phyloP scores from a whole-genome alignment of 1,140 invertebrate species.

The Leguminivora glycinivorella region DNA sequence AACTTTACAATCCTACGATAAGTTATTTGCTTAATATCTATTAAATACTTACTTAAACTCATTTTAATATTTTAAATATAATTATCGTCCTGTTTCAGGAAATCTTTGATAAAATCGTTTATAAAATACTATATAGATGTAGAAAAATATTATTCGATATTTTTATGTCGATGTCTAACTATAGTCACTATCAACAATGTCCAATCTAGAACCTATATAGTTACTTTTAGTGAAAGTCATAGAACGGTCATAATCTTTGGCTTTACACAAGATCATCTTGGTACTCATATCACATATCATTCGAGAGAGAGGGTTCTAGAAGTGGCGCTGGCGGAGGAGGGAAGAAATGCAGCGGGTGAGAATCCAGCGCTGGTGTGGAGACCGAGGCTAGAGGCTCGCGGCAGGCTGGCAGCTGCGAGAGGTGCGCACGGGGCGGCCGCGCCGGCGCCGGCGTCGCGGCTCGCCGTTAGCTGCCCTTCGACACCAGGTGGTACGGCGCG shows the following conservation, averaged over 20 bases:
- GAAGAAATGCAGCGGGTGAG: conserved; percentile 45
- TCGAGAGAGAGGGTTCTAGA: conserved; percentile 40
- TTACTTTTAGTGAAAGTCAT: conserved; percentile 23
- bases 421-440: conserved; percentile 42
- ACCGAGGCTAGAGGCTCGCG: conserved; percentile 23
- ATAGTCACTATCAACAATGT: conserved; percentile 33
- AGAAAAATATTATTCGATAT: conserved; percentile 38
- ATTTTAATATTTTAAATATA: conserved; percentile 21
- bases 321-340: conserved; percentile 42
- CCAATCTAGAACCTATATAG: conserved; percentile 26
- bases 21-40: conserved; percentile 1
- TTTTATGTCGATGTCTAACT: conserved; percentile 34
- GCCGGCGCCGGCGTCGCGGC: conserved; percentile 41
- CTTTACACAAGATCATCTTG: conserved; percentile 68
- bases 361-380: conserved; percentile 33
- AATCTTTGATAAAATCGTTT: conserved; percentile 33
- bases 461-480: conserved; percentile 66
- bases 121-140: conserved; percentile 34
- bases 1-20: background rate
- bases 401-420: conserved; percentile 34
- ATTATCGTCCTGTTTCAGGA: conserved; percentile 25
- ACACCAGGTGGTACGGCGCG: conserved; percentile 61
- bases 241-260: conserved; percentile 35
- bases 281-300: conserved; percentile 61
- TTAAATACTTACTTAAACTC: conserved; percentile 18